These are phyloP conservation scores for Premnoplex brunnescens DNA, from an alignment of 2,797 vertebrate species.

Conservation along the genomic window DNA sequence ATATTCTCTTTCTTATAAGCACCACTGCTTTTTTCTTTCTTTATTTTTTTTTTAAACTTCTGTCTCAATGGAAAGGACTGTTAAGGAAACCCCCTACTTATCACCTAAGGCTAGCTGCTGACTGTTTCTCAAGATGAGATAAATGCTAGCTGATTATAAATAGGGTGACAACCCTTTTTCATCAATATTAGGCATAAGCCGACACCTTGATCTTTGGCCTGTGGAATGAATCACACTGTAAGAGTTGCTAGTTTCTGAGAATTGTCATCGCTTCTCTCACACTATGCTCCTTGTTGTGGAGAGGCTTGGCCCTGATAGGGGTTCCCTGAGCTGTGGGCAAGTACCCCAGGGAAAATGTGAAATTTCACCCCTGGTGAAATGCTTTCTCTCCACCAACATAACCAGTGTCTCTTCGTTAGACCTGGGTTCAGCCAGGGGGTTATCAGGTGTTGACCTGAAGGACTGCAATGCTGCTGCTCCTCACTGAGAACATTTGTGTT, in stretches of 20 bases:
- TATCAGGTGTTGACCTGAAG: neutral
- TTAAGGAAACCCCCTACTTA: constrained; percentile 43
- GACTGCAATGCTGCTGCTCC: neutral
- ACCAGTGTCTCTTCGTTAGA: neutral
- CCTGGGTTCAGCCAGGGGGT: neutral
- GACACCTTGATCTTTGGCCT: neutral
- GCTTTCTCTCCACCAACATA: neutral
- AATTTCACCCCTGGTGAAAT: neutral
- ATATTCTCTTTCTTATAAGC: neutral
- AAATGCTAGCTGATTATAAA: constrained; percentile 23
- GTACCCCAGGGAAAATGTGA: neutral
- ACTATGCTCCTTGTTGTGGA: neutral
- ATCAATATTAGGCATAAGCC: neutral
- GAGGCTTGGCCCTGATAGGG: neutral
- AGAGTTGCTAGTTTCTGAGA: neutral
- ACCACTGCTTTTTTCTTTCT: neutral
- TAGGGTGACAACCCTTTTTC: constrained; percentile 13
- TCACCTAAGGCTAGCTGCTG: constrained; percentile 30
- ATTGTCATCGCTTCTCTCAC: neutral
- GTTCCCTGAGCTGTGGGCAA: neutral
- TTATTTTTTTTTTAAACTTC: neutral
- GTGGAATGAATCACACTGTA: neutral
- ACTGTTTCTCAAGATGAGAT: constrained; percentile 7
- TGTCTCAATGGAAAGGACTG: neutral
- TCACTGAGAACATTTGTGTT: neutral